Conservation (phyloP, 64 coral and sea anemone species). For the Montipora efflorescens region DNA sequence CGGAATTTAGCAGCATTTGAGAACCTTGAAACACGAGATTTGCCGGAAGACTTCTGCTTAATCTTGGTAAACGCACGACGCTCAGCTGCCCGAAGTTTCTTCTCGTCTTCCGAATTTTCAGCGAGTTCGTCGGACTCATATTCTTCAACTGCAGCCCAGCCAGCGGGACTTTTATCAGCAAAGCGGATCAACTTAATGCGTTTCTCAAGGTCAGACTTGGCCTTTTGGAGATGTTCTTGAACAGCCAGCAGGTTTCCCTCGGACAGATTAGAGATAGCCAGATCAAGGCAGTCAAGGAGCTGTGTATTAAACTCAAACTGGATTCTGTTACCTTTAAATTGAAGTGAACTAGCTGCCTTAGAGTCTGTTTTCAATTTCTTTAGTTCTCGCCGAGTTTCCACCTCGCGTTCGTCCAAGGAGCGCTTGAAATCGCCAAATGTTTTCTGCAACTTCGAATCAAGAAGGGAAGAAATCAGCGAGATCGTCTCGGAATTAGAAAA, state of each 20-base stretch:
- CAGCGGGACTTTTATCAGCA: not conserved
- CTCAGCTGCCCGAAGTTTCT: not conserved
- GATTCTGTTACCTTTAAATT: constrained; percentile 65
- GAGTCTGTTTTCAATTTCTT: constrained; percentile 47
- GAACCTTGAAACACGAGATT: not conserved
- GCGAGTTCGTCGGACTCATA: not conserved
- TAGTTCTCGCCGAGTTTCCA: not conserved
- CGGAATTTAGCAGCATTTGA: not conserved
- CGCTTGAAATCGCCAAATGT: constrained; percentile 36
- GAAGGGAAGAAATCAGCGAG: constrained; percentile 16
- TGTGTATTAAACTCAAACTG: constrained; percentile 60
- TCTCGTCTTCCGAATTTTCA: not conserved
- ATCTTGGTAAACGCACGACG: not conserved
- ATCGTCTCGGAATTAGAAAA: not conserved
- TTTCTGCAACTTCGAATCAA: constrained; percentile 27
- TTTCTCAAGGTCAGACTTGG: not conserved
- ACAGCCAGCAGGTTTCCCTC: not conserved
- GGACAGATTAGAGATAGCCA: not conserved
- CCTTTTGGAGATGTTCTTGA: not conserved
- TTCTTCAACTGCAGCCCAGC: not conserved
- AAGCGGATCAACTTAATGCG: not conserved
- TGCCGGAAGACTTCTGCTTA: not conserved
- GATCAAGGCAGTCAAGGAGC: not conserved
- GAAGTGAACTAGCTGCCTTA: constrained; percentile 45
- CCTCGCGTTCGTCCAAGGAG: constrained; percentile 27